phyloP scores from a whole-genome alignment of 2,113 vertebrate genomes.

The Trichechus manatus region DNA sequence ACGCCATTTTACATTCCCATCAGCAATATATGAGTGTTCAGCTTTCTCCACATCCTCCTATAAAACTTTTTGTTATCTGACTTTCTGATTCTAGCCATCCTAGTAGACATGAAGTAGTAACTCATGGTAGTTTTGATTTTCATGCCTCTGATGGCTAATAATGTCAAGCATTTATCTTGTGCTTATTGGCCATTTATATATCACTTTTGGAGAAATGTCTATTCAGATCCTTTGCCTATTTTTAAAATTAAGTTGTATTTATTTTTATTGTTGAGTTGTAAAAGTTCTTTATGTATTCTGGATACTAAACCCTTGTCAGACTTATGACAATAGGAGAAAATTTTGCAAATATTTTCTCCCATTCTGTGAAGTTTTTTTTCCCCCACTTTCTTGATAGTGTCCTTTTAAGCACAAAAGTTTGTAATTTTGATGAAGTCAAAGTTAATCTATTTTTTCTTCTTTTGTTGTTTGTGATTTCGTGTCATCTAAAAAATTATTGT shows the following conservation, averaged over 20 bases:
- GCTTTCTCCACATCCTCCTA: too few species aligned
- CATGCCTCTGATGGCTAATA: not conserved
- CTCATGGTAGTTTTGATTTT: not conserved
- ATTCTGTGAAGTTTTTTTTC: not conserved
- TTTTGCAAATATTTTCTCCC: not conserved
- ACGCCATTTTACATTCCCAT: too few species aligned
- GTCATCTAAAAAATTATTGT: not conserved
- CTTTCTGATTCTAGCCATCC: too few species aligned
- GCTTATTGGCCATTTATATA: too few species aligned
- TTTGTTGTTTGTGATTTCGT: not conserved
- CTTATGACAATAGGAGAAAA: too few species aligned
- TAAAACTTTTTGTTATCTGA: too few species aligned
- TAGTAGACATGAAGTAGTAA: not conserved
- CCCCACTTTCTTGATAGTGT: too few species aligned
- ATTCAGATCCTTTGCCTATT: not conserved
- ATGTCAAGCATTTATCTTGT: not conserved
- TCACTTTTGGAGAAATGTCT: not conserved
- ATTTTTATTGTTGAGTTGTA: not conserved
- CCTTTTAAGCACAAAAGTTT: too few species aligned
- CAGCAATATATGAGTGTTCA: too few species aligned
- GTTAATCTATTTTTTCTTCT: not conserved
- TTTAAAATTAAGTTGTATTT: not conserved
- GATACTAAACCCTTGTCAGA: too few species aligned
- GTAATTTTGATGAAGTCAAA: too few species aligned
- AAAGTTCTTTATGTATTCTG: too few species aligned